Evolutionary conservation across 2,888 invertebrate species (phyloP).

Genomic region (Bruchidius siliquastri): DNA sequence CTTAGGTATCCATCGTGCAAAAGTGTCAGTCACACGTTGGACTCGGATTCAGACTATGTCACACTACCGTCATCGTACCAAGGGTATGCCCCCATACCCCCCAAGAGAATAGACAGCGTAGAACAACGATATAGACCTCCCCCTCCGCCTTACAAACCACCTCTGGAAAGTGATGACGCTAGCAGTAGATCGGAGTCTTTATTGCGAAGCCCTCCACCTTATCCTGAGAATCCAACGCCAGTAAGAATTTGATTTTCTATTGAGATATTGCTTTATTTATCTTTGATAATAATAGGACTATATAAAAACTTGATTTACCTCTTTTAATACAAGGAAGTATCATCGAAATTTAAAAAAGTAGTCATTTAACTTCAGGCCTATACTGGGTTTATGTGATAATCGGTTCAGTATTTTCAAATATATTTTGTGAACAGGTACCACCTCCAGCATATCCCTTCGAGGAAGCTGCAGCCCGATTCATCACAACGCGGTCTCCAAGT

Average conservation of each 20-base stretch:
- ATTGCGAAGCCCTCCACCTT: constrained; percentile 63
- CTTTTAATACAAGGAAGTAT: no score
- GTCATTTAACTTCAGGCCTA: no score
- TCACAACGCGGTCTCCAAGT: constrained; percentile 71
- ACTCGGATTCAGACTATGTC: constrained; percentile 87
- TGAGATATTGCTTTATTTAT: no score
- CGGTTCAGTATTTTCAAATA: no score
- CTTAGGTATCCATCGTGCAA: constrained; percentile 63
- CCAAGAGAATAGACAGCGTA: constrained; percentile 63
- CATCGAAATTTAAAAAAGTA: no score
- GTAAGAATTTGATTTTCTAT: constrained; percentile 31
- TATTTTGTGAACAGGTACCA: constrained; percentile 33
- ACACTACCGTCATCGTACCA: constrained; percentile 58
- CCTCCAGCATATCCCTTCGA: constrained; percentile 60
- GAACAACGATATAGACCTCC: constrained; percentile 48
- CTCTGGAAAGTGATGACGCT: constrained; percentile 34
- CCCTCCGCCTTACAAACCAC: constrained; percentile 44
- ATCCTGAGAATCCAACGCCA: constrained; percentile 50
- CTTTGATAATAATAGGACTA: no score
- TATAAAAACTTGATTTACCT: no score
- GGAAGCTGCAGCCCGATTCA: constrained; percentile 71
- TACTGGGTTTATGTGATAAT: no score
- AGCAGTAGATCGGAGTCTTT: constrained; percentile 36
- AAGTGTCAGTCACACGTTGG: constrained; percentile 78
- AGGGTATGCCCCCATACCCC: constrained; percentile 60